Percentiles rank a stretch among this genome's conserved stretches.
phyloP scores from a whole-genome alignment of 2,797 vertebrate species.

The Simalia tracyae region DNA sequence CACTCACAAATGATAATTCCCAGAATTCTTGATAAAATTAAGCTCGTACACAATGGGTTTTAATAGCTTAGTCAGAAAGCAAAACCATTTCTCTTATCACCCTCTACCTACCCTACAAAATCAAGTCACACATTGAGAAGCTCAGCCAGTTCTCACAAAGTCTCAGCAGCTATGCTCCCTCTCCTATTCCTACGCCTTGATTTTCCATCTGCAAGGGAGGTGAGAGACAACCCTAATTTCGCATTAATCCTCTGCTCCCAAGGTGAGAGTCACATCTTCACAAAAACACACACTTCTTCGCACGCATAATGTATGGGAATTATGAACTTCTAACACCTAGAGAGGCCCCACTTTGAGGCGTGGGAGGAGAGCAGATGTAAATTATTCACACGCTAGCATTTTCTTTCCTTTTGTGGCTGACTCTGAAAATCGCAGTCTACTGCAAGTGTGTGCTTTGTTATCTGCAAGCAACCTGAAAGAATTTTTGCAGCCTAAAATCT shows the following conservation, averaged over 20 bases:
- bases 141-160: background rate
- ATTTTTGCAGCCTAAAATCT: constrained; percentile 39
- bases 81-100: background rate
- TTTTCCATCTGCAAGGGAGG: background rate
- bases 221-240: constrained; percentile 7
- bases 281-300: background rate
- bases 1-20: background rate
- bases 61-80: background rate
- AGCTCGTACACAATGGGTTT: background rate
- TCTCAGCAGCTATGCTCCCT: background rate
- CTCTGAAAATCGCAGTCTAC: background rate
- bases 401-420: constrained; percentile 24
- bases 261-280: background rate
- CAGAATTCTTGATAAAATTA: background rate
- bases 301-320: constrained; percentile 11
- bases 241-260: background rate
- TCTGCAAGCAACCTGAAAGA: constrained; percentile 31
- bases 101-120: background rate
- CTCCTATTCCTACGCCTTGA: background rate
- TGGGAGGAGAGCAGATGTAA: constrained; percentile 17
- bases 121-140: rapidly evolving
- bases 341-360: constrained; percentile 2
- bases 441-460: constrained; percentile 43
- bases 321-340: constrained; percentile 34
- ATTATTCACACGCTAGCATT: constrained; percentile 52